phyloP scores from a whole-genome alignment of 1,140 invertebrate species.

The Drepana arcuata region DNA sequence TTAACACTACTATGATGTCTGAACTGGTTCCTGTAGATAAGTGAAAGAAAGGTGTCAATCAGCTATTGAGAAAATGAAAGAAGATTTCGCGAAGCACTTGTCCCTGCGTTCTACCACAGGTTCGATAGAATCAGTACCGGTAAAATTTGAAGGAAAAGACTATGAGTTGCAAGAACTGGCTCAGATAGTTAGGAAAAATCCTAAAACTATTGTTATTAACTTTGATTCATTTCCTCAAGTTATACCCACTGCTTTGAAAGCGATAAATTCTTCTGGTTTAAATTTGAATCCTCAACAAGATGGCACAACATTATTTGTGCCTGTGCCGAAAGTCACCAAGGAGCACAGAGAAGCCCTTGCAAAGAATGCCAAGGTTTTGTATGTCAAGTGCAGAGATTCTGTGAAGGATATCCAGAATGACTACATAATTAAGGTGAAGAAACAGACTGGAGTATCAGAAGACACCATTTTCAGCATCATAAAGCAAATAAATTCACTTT shows the following conservation, averaged over 20 bases:
- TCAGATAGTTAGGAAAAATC: conserved; percentile 89
- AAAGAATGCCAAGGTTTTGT: conserved; percentile 89
- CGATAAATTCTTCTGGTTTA: conserved; percentile 85
- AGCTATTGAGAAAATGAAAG: conserved; percentile 80
- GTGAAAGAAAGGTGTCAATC: conserved; percentile 78
- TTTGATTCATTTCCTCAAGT: conserved; percentile 87
- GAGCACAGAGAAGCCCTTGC: conserved; percentile 90
- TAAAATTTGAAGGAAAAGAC: conserved; percentile 85
- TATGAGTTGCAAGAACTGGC: conserved; percentile 91
- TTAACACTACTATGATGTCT: conserved; percentile 78
- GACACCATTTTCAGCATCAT: conserved; percentile 79
- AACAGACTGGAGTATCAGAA: conserved; percentile 75
- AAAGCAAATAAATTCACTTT: conserved; percentile 78
- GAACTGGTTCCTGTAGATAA: conserved; percentile 81
- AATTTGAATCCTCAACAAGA: conserved; percentile 97
- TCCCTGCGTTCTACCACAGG: conserved; percentile 80
- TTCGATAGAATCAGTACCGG: conserved; percentile 82
- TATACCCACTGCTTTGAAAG: conserved; percentile 82
- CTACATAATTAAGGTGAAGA: conserved; percentile 79
- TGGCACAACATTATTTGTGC: conserved; percentile 89
- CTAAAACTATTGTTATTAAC: conserved; percentile 89
- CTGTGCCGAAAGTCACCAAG: conserved; percentile 92
- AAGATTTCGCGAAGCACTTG: conserved; percentile 85
- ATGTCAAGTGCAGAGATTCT: conserved; percentile 83
- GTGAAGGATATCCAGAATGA: conserved; percentile 87